These are phyloP conservation scores for Monochamus saltuarius DNA, from an alignment of 1,140 invertebrate genomes.

Conservation along the genomic window DNA sequence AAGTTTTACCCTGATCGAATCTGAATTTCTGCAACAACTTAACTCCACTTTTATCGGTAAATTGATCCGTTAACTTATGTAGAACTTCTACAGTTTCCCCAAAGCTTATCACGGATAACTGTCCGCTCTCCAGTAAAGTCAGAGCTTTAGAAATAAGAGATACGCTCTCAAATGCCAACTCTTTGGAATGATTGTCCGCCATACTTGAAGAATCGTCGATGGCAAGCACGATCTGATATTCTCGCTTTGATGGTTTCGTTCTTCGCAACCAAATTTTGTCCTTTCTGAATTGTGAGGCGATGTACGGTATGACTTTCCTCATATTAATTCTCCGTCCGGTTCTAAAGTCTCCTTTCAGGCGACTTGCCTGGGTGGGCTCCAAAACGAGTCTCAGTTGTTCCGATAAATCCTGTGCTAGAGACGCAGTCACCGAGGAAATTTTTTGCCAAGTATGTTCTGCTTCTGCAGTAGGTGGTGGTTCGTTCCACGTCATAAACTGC, in stretches of 20 bases:
- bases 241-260: slow-evolving; percentile 91
- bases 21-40: slow-evolving; percentile 74
- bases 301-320: slow-evolving; percentile 97
- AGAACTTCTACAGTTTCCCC: slow-evolving; percentile 83
- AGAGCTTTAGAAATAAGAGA: slow-evolving; percentile 89
- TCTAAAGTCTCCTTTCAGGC: slow-evolving; percentile 89
- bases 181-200: slow-evolving; percentile 85
- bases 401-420: slow-evolving; percentile 84
- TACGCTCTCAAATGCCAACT: slow-evolving; percentile 92
- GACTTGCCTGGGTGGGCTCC: slow-evolving; percentile 91
- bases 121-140: slow-evolving; percentile 89
- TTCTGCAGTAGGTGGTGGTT: slow-evolving; percentile 54
- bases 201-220: slow-evolving; percentile 97
- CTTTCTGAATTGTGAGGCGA: slow-evolving; percentile 97
- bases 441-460: slow-evolving; percentile 58
- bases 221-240: slow-evolving; percentile 96
- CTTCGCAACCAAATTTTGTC: slow-evolving; percentile 98
- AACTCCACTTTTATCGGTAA: slow-evolving; percentile 78
- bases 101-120: slow-evolving; percentile 89
- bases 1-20: slow-evolving; percentile 81
- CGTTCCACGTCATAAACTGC: slow-evolving; percentile 58
- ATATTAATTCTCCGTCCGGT: slow-evolving; percentile 98
- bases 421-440: slow-evolving; percentile 62
- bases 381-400: slow-evolving; percentile 92
- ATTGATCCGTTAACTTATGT: slow-evolving; percentile 83